These are phyloP conservation scores for Aleiodes sp. DNA, from an alignment of 1,140 invertebrate species.

Conservation along the genomic window DNA sequence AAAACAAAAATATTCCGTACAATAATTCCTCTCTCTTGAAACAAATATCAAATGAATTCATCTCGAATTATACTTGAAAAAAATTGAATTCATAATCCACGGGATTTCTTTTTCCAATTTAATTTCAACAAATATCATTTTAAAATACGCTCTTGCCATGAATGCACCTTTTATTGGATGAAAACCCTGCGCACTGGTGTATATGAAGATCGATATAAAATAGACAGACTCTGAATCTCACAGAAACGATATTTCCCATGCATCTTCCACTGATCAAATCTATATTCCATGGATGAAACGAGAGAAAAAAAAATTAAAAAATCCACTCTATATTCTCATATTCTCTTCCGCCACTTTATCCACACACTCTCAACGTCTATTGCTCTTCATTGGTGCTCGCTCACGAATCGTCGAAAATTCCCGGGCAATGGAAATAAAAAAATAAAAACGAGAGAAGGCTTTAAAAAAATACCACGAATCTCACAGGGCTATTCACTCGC, in stretches of 20 bases:
- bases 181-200: background rate
- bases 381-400: conserved; percentile 22
- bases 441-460: conserved; percentile 3
- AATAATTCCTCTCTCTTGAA: too few relatives aligned
- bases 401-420: conserved; percentile 22
- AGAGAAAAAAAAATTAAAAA: conserved; percentile 12
- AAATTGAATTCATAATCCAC: background rate
- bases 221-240: background rate
- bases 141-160: background rate
- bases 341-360: background rate
- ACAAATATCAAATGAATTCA: too few relatives aligned
- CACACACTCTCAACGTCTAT: conserved; percentile 4
- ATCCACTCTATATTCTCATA: conserved; percentile 9
- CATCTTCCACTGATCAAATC: background rate
- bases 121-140: background rate
- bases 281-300: background rate
- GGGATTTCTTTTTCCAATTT: background rate
- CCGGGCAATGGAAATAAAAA: conserved; percentile 7
- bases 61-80: background rate
- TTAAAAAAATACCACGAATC: conserved; percentile 18
- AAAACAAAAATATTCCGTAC: too few relatives aligned
- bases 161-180: background rate
- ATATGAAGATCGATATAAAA: conserved; percentile 1
- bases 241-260: background rate
- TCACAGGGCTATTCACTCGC: conserved; percentile 25